These are phyloP conservation scores for Brachypodius melanocephalos DNA, from an alignment of 2,113 vertebrate species.

Conservation along the genomic window DNA sequence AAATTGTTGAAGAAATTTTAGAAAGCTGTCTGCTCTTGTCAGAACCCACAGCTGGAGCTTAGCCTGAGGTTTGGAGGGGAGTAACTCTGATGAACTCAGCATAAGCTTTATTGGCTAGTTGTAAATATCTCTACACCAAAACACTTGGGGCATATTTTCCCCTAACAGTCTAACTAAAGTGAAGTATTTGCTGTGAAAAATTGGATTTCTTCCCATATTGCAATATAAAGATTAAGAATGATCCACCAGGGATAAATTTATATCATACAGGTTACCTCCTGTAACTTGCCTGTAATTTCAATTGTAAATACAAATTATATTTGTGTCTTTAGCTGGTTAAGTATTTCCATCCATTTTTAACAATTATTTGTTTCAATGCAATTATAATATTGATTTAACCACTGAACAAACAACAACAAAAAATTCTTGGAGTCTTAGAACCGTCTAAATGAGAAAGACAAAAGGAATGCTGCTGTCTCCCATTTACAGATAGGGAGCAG, in stretches of 20 bases:
- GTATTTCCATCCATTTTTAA: neutral
- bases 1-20: neutral
- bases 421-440: neutral
- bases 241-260: neutral
- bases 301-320: neutral
- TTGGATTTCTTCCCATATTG: neutral
- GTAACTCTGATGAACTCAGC: neutral
- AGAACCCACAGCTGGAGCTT: neutral
- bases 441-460: neutral
- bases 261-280: neutral
- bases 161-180: neutral
- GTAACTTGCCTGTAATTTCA: neutral
- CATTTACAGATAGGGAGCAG: neutral
- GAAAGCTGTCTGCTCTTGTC: neutral
- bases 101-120: neutral
- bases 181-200: conserved; percentile 4
- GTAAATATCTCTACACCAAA: neutral
- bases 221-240: neutral
- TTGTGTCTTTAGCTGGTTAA: neutral
- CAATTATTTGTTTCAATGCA: neutral
- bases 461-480: neutral
- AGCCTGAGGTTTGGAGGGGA: neutral
- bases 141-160: neutral
- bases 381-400: neutral
- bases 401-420: neutral